A percentile compares a stretch with the other conserved stretches of the same genome.
Evolutionary conservation across 2,797 vertebrate genomes (phyloP).

Genomic region (Decapterus maruadsi): DNA sequence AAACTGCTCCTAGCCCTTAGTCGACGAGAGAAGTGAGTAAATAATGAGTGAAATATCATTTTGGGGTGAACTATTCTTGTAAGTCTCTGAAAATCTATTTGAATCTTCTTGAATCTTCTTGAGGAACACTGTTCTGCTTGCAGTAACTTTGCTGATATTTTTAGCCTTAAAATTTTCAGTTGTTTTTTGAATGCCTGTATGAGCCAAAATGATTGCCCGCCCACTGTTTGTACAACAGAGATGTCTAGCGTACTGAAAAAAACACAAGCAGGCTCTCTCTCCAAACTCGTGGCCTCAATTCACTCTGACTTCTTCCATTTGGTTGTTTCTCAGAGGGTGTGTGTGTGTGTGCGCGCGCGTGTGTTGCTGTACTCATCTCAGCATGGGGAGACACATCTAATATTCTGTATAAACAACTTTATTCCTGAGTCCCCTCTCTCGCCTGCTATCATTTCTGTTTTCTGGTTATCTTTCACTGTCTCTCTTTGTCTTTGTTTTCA

Average conservation of each 20-base stretch:
- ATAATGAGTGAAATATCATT: no score
- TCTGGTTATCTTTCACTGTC: slow-evolving; percentile 5
- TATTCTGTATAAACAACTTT: slow-evolving; percentile 53
- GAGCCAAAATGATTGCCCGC: slow-evolving; percentile 16
- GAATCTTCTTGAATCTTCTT: background rate
- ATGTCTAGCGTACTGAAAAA: slow-evolving; percentile 13
- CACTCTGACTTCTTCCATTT: slow-evolving; percentile 47
- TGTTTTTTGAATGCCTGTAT: slow-evolving; percentile 1
- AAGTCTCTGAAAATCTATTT: background rate
- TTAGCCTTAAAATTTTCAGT: background rate
- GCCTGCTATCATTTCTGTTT: slow-evolving; percentile 16
- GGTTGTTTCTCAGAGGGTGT: slow-evolving; percentile 30
- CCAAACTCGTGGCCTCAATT: slow-evolving; percentile 45
- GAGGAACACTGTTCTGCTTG: no score
- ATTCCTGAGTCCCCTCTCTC: slow-evolving; percentile 17
- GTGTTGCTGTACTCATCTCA: slow-evolving; percentile 9
- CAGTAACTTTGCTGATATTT: no score
- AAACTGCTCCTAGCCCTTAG: no score
- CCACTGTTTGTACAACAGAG: slow-evolving; percentile 33
- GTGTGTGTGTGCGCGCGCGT: slow-evolving; percentile 16
- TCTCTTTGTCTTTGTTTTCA: slow-evolving; percentile 28
- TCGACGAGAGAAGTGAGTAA: no score
- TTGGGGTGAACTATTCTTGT: no score
- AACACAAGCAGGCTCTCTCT: slow-evolving; percentile 32
- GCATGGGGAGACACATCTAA: slow-evolving; percentile 45